A percentile compares a stretch with the other conserved stretches of the same genome.
Conservation (phyloP, 92 coral and sea anemone genomes). For the Micromussa lordhowensis region DNA sequence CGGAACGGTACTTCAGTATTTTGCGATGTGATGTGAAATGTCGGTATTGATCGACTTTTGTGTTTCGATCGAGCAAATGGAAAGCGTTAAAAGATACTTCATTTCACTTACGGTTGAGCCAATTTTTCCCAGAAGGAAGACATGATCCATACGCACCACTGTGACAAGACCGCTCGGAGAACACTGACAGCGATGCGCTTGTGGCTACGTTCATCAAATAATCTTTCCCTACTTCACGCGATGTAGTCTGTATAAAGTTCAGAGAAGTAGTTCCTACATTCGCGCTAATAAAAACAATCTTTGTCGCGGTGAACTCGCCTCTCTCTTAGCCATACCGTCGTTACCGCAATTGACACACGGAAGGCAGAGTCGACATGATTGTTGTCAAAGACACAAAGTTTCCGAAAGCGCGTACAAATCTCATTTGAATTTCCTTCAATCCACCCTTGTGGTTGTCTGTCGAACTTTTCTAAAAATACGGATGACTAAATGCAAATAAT, state of each 20-base stretch:
- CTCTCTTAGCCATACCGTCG: conserved; percentile 2
- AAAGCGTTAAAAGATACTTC: neutral
- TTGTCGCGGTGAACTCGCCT: neutral
- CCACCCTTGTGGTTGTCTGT: conserved; percentile 25
- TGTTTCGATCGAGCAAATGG: conserved; percentile 1
- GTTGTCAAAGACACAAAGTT: neutral
- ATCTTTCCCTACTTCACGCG: neutral
- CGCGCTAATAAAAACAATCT: conserved; percentile 1
- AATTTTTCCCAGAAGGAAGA: conserved; percentile 84
- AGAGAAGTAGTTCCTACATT: neutral
- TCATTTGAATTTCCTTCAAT: conserved; percentile 11
- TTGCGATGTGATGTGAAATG: neutral
- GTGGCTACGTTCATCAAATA: conserved; percentile 21
- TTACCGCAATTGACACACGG: conserved; percentile 20
- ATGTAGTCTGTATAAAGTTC: neutral
- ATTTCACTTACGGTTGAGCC: conserved; percentile 79
- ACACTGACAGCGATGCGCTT: neutral
- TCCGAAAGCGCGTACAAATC: neutral
- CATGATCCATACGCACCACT: conserved; percentile 49
- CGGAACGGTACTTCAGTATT: neutral
- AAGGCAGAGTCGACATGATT: neutral
- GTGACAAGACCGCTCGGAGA: conserved; percentile 11
- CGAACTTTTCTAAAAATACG: conserved; percentile 40
- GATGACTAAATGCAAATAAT: conserved; percentile 14
- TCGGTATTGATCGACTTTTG: neutral